These are phyloP conservation scores for Tiphia femorata DNA, from an alignment of 2,888 invertebrate genomes.

Conservation along the genomic window DNA sequence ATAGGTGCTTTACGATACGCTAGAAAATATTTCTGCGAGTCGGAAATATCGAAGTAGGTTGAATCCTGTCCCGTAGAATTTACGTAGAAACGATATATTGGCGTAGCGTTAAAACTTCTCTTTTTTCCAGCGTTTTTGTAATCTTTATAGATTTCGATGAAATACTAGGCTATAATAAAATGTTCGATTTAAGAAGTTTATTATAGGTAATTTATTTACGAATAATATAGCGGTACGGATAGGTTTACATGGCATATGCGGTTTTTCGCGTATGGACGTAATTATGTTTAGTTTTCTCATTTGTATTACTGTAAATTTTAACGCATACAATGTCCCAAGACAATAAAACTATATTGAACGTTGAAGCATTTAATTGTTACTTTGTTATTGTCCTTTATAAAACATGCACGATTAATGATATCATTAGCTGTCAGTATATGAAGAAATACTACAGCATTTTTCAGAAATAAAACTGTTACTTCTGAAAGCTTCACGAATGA, in stretches of 20 bases:
- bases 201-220: conserved; percentile 27
- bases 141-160: conserved; percentile 6
- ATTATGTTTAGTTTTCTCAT: conserved; percentile 21
- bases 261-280: conserved; percentile 8
- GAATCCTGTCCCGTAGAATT: no score
- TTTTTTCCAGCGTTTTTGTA: conserved; percentile 12
- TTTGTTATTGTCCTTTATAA: no score
- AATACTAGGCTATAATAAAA: not conserved
- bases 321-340: conserved; percentile 61
- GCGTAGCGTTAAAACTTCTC: no score
- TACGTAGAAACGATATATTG: no score
- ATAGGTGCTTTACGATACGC: no score
- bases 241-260: conserved; percentile 8
- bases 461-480: no score
- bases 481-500: no score
- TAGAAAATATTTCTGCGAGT: no score
- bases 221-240: conserved; percentile 2
- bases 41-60: no score
- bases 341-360: conserved; percentile 67
- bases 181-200: conserved; percentile 1
- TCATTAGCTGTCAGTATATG: no score
- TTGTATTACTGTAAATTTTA: conserved; percentile 54
- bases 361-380: conserved; percentile 30
- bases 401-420: no score
- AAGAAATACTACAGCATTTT: no score